These are phyloP conservation scores for Platycnemis pennipes DNA, from an alignment of 2,888 invertebrate species.

Conservation along the genomic window DNA sequence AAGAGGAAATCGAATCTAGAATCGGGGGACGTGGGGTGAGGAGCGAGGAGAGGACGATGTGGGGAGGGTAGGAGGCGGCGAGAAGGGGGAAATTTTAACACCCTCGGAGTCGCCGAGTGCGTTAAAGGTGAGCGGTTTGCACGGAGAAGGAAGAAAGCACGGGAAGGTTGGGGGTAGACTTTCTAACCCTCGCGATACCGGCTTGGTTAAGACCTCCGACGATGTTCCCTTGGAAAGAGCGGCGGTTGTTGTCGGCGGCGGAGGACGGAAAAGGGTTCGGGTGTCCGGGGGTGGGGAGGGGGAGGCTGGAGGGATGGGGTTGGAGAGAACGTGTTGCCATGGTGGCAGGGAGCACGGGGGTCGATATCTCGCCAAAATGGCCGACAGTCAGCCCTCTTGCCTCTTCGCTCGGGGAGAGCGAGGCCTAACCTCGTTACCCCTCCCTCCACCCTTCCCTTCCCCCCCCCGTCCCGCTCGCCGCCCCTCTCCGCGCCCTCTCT, in stretches of 20 bases:
- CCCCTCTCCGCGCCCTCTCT: neutral
- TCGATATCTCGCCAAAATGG: slow-evolving; percentile 67
- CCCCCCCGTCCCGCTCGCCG: neutral
- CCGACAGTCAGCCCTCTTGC: slow-evolving; percentile 50
- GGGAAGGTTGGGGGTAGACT: neutral
- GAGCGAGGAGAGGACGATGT: neutral
- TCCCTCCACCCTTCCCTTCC: neutral
- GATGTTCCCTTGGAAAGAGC: slow-evolving; percentile 10
- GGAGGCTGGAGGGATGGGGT: neutral
- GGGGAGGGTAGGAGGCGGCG: neutral
- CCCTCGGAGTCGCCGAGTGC: neutral
- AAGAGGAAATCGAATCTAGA: slow-evolving; percentile 33
- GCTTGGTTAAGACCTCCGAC: neutral
- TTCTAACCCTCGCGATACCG: neutral
- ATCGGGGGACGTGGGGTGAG: neutral
- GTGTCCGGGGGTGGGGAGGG: neutral
- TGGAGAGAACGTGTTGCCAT: slow-evolving; percentile 40
- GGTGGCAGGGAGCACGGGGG: slow-evolving; percentile 62
- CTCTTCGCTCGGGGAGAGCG: neutral
- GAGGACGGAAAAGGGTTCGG: neutral
- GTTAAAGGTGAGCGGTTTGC: neutral
- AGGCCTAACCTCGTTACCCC: slow-evolving; percentile 63
- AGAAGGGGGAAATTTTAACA: neutral
- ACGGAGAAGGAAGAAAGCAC: neutral
- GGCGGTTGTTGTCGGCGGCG: neutral